Evolutionary conservation across 2,113 vertebrate genomes (phyloP), one percentile per base, ranked within the genome.

Genomic region (Lophotis ruficrista): DNA sequence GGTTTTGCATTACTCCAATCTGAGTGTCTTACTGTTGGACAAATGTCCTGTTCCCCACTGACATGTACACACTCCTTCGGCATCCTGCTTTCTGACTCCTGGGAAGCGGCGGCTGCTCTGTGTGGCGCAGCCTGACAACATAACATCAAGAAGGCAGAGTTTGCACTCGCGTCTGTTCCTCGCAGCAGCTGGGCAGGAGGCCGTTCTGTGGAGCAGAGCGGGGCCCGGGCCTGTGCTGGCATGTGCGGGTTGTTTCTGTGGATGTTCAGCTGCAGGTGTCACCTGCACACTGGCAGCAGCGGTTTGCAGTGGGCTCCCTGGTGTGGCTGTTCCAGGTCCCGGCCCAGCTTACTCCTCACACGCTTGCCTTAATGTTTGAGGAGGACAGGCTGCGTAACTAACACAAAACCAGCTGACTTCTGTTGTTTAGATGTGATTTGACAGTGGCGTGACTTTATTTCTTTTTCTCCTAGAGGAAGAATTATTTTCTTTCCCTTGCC

Each of bases 1-100:
- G 88, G 80, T 93, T 96, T 93, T 96, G 94, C 76, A 19, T 92
- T 93, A 80, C 66, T 96, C 77, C 75, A 68, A 7, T 76, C 31
- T 15, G 60, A 62, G 65, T 87, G 65, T 95, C 58, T 89, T 68
- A 84, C 80, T 89, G 76, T 94, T 87, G 89, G 80, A 71, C 72
- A 47, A 33, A 41, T 14, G 24, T 72, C 70, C 53, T 48, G 86
- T 89, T 87, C 53, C 56, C 51, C 23, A 33, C 61, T 80, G 58
- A 60, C 35, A 10, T 11, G 56, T 41, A 75, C 30, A 18, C 79
- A 25, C 90, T 86, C 83, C 70, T 56, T 78, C 82, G 77, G 90
- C 89, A 71, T 69, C 80, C 54, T 0, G 0, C 41, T 87, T 51
- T 24, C 33, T 51, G 73, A 54, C 81, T 92, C 47, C 28, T 0